Percentiles rank a stretch among this genome's conserved stretches.
These are phyloP conservation scores for Cheilosia scutellata DNA, from an alignment of 2,888 invertebrate genomes.

Conservation along the genomic window DNA sequence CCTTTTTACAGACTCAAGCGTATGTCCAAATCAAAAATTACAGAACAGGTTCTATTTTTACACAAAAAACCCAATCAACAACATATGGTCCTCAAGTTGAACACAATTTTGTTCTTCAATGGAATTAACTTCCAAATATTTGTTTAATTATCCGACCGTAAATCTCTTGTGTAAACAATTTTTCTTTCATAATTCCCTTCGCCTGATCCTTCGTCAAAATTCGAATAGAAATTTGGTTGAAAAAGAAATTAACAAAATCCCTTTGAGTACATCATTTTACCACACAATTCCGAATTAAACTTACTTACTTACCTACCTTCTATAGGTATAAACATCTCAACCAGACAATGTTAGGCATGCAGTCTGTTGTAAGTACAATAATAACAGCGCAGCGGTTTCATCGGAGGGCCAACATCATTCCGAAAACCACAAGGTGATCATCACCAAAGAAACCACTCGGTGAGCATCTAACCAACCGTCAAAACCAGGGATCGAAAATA, in stretches of 20 bases:
- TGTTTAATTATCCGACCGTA: conserved; percentile 37
- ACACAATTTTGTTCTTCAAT: neutral
- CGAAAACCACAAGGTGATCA: conserved; percentile 67
- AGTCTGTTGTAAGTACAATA: conserved; percentile 17
- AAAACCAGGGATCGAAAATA: too few species aligned
- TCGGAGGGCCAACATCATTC: conserved; percentile 45
- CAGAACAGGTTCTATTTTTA: conserved; percentile 2
- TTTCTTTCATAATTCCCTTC: conserved; percentile 21
- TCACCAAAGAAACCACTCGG: conserved; percentile 68
- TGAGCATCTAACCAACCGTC: conserved; percentile 72
- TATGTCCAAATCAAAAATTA: neutral
- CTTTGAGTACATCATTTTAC: conserved; percentile 22
- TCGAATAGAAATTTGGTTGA: neutral
- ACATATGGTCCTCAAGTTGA: neutral
- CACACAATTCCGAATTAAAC: conserved; percentile 34
- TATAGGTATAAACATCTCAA: neutral
- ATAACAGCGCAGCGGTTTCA: conserved; percentile 65
- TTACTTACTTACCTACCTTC: neutral
- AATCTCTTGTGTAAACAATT: conserved; percentile 43
- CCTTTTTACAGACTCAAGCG: neutral
- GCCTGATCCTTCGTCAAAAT: neutral
- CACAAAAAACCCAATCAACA: neutral
- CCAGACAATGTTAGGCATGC: conserved; percentile 1
- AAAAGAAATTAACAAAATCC: conserved; percentile 7
- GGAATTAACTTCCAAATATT: conserved; percentile 43